Evolutionary conservation across 2,797 vertebrate species (phyloP).

Genomic region (Furcifer pardalis): DNA sequence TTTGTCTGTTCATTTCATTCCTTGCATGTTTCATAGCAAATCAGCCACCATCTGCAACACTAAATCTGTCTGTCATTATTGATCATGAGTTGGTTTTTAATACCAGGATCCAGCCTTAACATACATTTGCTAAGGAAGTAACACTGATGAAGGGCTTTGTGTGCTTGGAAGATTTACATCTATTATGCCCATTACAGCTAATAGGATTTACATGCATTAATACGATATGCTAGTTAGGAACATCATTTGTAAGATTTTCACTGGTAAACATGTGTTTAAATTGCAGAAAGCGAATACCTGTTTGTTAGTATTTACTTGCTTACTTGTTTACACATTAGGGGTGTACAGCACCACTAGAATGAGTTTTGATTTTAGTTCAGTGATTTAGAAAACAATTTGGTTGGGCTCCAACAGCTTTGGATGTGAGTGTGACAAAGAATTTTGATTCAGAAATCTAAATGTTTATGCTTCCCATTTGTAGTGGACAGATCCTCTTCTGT

Average conservation of each 20-base stretch:
- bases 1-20: background rate
- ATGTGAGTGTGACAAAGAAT: background rate
- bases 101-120: background rate
- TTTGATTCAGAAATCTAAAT: background rate
- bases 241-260: background rate
- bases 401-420: background rate
- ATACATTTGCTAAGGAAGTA: background rate
- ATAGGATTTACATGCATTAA: conserved; percentile 13
- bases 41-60: background rate
- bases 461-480: too few relatives aligned
- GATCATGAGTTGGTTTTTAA: conserved; percentile 18
- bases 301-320: background rate
- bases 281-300: background rate
- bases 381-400: background rate
- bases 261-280: background rate
- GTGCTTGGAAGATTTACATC: background rate
- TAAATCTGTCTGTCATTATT: background rate
- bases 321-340: background rate
- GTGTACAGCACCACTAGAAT: background rate
- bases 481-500: background rate
- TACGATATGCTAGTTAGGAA: background rate
- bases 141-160: background rate
- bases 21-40: background rate
- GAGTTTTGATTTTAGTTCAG: background rate
- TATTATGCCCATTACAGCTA: background rate